Conservation (phyloP, 2,797 vertebrate species). For the Lophura swinhoii region DNA sequence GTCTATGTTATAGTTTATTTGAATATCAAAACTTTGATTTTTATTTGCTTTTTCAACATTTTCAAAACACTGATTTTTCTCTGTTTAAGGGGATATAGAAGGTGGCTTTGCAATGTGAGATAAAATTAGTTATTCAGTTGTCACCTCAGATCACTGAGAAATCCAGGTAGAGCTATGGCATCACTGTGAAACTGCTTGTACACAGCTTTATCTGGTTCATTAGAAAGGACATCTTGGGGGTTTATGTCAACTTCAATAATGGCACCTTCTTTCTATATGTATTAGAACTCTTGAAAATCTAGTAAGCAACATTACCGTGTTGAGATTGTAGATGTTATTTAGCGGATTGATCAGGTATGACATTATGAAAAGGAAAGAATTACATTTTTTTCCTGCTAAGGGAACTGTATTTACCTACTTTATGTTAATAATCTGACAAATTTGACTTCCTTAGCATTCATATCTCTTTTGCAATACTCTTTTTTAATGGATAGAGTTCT, state of each 20-base stretch:
- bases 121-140: conserved; percentile 24
- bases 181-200: neutral
- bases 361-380: conserved; percentile 6
- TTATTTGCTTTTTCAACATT: neutral
- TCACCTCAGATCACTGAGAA: conserved; percentile 10
- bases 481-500: neutral
- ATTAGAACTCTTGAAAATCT: conserved; percentile 68
- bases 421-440: neutral
- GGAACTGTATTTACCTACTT: neutral
- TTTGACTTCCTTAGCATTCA: neutral
- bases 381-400: neutral
- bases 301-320: neutral
- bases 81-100: neutral
- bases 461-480: neutral
- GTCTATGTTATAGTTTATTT: neutral
- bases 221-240: conserved; percentile 73
- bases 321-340: conserved; percentile 17
- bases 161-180: neutral
- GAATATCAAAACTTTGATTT: neutral
- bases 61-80: neutral
- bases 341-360: neutral
- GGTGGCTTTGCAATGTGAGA: neutral
- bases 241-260: conserved; percentile 76
- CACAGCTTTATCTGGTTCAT: conserved; percentile 66
- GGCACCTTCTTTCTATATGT: conserved; percentile 60